These are phyloP conservation scores for Coregonus clupeaformis DNA, from an alignment of 2,113 vertebrate genomes.

Conservation along the genomic window DNA sequence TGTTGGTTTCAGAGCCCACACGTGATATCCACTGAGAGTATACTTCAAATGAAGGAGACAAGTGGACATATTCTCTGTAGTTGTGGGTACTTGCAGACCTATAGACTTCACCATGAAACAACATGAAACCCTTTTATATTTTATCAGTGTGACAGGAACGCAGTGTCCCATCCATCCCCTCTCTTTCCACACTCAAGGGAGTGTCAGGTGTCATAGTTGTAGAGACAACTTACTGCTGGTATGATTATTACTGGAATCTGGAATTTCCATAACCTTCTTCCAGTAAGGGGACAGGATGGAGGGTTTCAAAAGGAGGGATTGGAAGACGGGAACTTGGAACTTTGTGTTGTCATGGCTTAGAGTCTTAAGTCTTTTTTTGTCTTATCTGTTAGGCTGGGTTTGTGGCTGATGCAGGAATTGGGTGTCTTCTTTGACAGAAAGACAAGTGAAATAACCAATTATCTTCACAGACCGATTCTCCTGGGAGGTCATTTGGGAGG, in stretches of 20 bases:
- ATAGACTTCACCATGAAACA: no score
- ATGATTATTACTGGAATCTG: slow-evolving; percentile 34
- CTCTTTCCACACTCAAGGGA: not conserved
- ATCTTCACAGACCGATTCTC: no score
- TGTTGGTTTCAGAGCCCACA: not conserved
- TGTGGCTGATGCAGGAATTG: not conserved
- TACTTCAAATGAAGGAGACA: not conserved
- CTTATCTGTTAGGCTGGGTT: not conserved
- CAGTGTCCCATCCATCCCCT: no score
- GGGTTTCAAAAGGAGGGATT: not conserved
- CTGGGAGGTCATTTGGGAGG: not conserved
- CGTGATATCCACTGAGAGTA: not conserved
- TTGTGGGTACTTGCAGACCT: no score
- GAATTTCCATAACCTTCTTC: slow-evolving; percentile 48
- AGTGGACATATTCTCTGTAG: no score
- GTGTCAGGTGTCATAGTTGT: not conserved
- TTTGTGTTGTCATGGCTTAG: not conserved
- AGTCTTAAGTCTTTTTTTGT: not conserved
- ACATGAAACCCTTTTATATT: no score
- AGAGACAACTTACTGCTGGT: slow-evolving; percentile 55
- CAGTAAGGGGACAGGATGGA: slow-evolving; percentile 26
- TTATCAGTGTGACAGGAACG: no score
- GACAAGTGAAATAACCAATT: slow-evolving; percentile 1
- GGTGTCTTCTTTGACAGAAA: not conserved
- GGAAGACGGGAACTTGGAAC: slow-evolving; percentile 4